These are phyloP conservation scores for Epistrophella euchroma DNA, from an alignment of 2,888 invertebrate species.

Conservation along the genomic window DNA sequence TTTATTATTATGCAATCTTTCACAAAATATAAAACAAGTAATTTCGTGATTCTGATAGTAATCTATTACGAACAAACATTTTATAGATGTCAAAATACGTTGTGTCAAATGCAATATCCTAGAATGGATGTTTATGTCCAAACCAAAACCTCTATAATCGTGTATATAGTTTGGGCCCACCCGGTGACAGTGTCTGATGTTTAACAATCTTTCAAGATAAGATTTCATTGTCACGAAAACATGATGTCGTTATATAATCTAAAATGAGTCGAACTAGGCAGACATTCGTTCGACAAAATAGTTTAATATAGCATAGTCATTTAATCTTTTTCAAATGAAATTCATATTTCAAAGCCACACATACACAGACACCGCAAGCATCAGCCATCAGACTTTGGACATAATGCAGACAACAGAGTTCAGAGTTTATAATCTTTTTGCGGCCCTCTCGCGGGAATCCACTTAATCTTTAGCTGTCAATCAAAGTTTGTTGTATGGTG, in stretches of 20 bases:
- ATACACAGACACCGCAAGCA: neutral
- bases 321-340: constrained; percentile 54
- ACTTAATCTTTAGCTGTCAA: constrained; percentile 70
- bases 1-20: neutral
- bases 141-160: constrained; percentile 30
- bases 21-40: neutral
- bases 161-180: constrained; percentile 19
- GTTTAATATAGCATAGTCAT: constrained; percentile 14
- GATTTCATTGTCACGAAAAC: constrained; percentile 36
- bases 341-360: constrained; percentile 51
- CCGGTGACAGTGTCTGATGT: constrained; percentile 34
- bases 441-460: constrained; percentile 42
- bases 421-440: constrained; percentile 40
- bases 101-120: constrained; percentile 12
- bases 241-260: constrained; percentile 7
- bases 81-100: constrained; percentile 20
- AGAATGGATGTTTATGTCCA: constrained; percentile 16
- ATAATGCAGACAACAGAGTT: constrained; percentile 30
- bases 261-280: neutral
- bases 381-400: neutral
- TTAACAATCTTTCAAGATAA: constrained; percentile 48
- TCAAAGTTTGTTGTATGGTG: constrained; percentile 39
- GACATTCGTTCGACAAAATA: constrained; percentile 9
- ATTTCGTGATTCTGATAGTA: constrained; percentile 15
- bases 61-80: constrained; percentile 15